Base-by-base conservation (phyloP, 2,888 invertebrate genomes). In the Dolichomitus sp. region DNA sequence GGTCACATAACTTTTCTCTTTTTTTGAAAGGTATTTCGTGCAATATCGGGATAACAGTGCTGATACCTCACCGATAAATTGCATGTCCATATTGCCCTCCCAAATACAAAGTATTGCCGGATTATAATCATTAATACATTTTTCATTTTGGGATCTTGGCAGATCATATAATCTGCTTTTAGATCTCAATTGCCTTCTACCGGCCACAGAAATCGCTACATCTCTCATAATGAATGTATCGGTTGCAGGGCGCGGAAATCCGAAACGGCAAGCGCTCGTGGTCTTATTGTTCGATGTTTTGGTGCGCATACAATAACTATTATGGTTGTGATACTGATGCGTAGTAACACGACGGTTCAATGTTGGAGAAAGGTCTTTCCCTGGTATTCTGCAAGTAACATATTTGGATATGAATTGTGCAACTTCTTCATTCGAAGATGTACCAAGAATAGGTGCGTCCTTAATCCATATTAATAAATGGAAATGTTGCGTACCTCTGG, bases 251-350 rank as follows among this genome's bases (percentile, higher is more conserved):
- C 88, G 80, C 1, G 88, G 87, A 78, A 91, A 90, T 19, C 87
- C 86, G 80, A 90, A 90, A 52, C 89, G 77, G 75, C 89, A 90
- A 45, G 85, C 85, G 50, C 52, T 76, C 7, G 63, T 69, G 66
- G 79, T 84, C 12, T 87, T 80, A 11, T 48, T 80, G 66, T 69
- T 85, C 11, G 84, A 86, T 83, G 90, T 90, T 80, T 89, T 90
- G 40, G 69, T 84, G 4, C 90, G 79, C 83, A 90, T 66, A 77
- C 90, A 92, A 77, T 91, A 91, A 50, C 23, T 73, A 75, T 90
- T 92, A 73, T 90, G 88, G 19, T 85, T 83, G 76, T 92, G 90
- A 6, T 50, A 82, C 72, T 91, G 89, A 84, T 91, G 88, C 6
- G 77, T 78, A 14, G 27, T 85, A 0, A 90, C 89, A 30, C 84